Percentiles rank a stretch among this genome's conserved stretches.
Conservation (phyloP, 2,113 vertebrate species). For the Triplophysa tibetana region DNA sequence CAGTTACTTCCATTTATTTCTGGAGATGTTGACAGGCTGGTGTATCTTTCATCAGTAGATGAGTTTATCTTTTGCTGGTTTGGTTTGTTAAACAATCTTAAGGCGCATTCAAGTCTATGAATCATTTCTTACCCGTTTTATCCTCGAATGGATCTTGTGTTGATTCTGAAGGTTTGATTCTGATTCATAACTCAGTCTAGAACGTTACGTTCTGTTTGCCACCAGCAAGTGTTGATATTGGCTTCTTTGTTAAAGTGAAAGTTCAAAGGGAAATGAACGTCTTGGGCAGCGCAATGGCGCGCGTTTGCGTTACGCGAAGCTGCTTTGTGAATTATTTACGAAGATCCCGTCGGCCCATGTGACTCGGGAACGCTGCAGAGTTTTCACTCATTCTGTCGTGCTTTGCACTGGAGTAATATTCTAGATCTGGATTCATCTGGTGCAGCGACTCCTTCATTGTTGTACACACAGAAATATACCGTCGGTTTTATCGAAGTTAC, state of each 20-base stretch:
- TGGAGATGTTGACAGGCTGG: background rate
- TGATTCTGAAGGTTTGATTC: background rate
- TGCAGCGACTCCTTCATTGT: background rate
- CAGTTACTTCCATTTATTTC: background rate
- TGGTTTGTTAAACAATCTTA: too few relatives aligned
- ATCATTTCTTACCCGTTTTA: background rate
- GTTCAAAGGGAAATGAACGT: background rate
- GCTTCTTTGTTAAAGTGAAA: too few relatives aligned
- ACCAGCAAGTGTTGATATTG: too few relatives aligned
- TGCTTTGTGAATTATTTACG: constrained; percentile 24
- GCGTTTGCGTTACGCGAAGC: background rate
- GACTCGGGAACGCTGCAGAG: background rate
- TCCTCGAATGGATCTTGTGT: background rate
- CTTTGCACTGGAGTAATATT: background rate
- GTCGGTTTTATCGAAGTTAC: too few relatives aligned
- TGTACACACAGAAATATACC: too few relatives aligned
- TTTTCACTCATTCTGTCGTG: background rate
- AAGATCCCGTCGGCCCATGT: constrained; percentile 28
- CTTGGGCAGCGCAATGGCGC: background rate
- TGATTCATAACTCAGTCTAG: too few relatives aligned
- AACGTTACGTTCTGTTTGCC: too few relatives aligned
- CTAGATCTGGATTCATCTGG: background rate
- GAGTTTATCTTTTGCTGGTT: background rate
- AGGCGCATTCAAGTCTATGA: too few relatives aligned
- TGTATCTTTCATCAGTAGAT: background rate